These are phyloP conservation scores for Thamnaconus septentrionalis DNA, from an alignment of 2,113 vertebrate genomes.

Conservation along the genomic window DNA sequence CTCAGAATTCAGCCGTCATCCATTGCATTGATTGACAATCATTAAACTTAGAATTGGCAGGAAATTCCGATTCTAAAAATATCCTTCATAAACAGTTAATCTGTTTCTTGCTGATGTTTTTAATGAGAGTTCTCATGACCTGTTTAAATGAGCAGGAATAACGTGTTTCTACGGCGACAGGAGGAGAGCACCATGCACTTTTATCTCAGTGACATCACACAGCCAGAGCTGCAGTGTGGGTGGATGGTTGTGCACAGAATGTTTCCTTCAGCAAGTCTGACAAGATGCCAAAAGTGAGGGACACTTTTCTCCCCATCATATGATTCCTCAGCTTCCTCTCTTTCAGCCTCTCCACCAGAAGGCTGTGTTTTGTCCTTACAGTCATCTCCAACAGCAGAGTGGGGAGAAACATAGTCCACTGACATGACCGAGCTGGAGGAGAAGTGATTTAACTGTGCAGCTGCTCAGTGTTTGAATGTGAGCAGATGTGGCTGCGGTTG, in stretches of 20 bases:
- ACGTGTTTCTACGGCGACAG: conserved; percentile 2
- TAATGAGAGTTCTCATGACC: background rate
- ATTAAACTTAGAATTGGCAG: no score
- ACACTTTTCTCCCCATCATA: conserved; percentile 45
- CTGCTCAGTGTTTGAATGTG: conserved; percentile 32
- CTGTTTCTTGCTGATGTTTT: no score
- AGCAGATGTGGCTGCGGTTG: conserved; percentile 68
- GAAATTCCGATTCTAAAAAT: no score
- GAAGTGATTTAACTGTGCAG: conserved; percentile 38
- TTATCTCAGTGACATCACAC: conserved; percentile 60
- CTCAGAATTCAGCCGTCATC: no score
- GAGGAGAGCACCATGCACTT: conserved; percentile 42
- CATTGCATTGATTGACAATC: no score
- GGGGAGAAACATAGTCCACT: conserved; percentile 26
- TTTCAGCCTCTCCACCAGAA: conserved; percentile 5
- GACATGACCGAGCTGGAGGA: conserved; percentile 38
- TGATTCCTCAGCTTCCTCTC: conserved; percentile 8
- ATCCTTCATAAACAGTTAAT: no score
- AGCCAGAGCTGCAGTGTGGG: conserved; percentile 53
- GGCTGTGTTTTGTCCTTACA: conserved; percentile 17
- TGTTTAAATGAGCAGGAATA: conserved; percentile 31
- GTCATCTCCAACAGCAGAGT: conserved; percentile 1
- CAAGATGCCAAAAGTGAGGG: conserved; percentile 45
- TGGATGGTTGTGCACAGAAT: conserved; percentile 61
- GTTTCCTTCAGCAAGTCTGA: conserved; percentile 54